Evolutionary conservation across 2,113 vertebrate genomes (phyloP).

Genomic region (Halichoeres trimaculatus): DNA sequence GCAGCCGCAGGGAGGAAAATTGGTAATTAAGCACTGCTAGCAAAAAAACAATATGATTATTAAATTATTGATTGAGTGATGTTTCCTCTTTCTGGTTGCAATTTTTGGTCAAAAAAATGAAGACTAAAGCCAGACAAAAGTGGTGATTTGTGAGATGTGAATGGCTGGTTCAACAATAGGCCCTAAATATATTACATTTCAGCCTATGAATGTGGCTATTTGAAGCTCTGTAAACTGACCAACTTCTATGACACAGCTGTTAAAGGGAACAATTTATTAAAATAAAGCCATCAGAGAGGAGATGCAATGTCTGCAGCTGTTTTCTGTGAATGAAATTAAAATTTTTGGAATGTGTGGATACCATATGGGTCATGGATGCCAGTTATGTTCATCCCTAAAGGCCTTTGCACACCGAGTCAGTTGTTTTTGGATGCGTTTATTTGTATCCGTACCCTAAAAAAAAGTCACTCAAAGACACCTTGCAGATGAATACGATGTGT

Average conservation of each 20-base stretch:
- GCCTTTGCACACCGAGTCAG: no score
- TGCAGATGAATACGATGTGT: no score
- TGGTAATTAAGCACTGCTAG: constrained; percentile 8
- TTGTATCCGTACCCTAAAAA: no score
- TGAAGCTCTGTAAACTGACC: constrained; percentile 18
- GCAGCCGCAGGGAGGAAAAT: constrained; percentile 33
- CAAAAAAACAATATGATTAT: constrained; percentile 27
- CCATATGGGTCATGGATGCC: constrained; percentile 4
- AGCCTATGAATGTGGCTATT: constrained; percentile 23
- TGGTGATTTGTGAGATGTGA: constrained; percentile 47
- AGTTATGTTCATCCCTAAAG: constrained; percentile 26
- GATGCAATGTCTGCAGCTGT: constrained; percentile 36
- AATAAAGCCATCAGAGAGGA: constrained; percentile 43
- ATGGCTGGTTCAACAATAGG: constrained; percentile 31
- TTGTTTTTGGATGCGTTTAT: no score
- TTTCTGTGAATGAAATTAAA: constrained; percentile 15
- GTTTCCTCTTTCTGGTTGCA: constrained; percentile 19
- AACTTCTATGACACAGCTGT: constrained; percentile 35
- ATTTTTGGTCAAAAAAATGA: neutral
- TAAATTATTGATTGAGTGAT: constrained; percentile 28
- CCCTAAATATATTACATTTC: constrained; percentile 23
- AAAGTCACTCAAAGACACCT: no score
- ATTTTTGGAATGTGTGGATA: neutral
- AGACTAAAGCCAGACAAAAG: constrained; percentile 1
- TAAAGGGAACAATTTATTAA: constrained; percentile 44